Percentiles rank a stretch among this genome's conserved stretches.
These are phyloP conservation scores for Ochropacha duplaris DNA, from an alignment of 2,888 invertebrate species.

Conservation along the genomic window DNA sequence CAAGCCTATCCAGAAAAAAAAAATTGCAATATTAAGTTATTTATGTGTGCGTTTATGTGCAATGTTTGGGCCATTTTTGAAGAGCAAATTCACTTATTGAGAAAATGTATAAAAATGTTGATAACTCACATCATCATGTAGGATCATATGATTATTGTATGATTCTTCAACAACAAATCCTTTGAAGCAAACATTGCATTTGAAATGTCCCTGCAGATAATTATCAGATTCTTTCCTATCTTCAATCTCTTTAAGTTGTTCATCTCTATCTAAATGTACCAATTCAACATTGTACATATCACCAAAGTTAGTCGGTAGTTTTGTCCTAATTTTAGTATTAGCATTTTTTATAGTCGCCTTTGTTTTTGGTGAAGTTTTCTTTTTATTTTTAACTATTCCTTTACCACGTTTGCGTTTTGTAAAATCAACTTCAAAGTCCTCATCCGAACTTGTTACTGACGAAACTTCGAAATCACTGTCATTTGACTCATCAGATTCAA, in stretches of 20 bases:
- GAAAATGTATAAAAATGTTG: no score
- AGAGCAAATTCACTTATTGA: no score
- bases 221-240: constrained; percentile 6
- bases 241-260: constrained; percentile 4
- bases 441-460: not conserved
- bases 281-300: constrained; percentile 4
- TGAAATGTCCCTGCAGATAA: constrained; percentile 4
- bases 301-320: not conserved
- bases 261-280: constrained; percentile 1
- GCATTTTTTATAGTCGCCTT: not conserved
- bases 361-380: not conserved
- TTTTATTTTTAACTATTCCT: not conserved
- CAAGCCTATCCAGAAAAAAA: no score
- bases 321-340: not conserved
- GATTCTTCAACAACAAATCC: constrained; percentile 5
- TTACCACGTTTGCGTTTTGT: not conserved
- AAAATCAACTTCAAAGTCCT: not conserved
- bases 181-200: constrained; percentile 9
- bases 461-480: not conserved
- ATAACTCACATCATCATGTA: constrained; percentile 7
- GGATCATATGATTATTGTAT: not conserved
- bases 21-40: no score
- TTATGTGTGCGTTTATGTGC: no score
- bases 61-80: no score
- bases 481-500: not conserved